Evolutionary conservation across 2,113 vertebrate genomes (phyloP).

Genomic region (Rostratula benghalensis): DNA sequence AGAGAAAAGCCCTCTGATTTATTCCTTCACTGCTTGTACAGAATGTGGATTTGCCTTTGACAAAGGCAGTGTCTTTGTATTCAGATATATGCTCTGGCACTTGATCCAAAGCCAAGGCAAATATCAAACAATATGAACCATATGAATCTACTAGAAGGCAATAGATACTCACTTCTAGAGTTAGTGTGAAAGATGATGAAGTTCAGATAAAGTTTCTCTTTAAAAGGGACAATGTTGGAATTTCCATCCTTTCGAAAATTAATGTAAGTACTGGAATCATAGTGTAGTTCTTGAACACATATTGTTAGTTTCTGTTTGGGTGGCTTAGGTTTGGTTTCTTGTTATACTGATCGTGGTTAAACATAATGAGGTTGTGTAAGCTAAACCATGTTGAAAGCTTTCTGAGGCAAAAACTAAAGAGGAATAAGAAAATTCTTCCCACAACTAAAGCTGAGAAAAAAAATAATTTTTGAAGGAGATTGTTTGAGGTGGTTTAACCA

Average conservation of each 20-base stretch:
- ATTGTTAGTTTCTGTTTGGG: not conserved
- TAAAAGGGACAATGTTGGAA: not conserved
- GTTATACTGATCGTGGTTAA: not conserved
- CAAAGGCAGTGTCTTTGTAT: not conserved
- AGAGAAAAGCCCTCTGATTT: not conserved
- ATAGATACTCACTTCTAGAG: not conserved
- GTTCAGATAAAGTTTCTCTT: not conserved
- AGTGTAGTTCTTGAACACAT: not conserved
- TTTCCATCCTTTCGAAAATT: not conserved
- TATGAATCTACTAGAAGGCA: not conserved
- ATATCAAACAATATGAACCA: constrained; percentile 43
- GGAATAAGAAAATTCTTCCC: not conserved
- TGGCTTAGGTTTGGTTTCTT: constrained; percentile 5
- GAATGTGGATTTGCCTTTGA: constrained; percentile 9
- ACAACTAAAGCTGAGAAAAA: constrained; percentile 12
- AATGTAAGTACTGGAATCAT: not conserved
- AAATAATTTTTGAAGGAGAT: not conserved
- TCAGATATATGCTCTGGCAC: constrained; percentile 3
- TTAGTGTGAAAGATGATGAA: not conserved
- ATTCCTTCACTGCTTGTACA: not conserved
- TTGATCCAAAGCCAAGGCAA: constrained; percentile 53
- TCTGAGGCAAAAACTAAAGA: not conserved
- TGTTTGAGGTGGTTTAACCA: constrained; percentile 38
- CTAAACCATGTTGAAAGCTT: not conserved
- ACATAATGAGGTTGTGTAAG: not conserved